phyloP scores from a whole-genome alignment of 2,888 invertebrate species.

The Apotomis capreana region DNA sequence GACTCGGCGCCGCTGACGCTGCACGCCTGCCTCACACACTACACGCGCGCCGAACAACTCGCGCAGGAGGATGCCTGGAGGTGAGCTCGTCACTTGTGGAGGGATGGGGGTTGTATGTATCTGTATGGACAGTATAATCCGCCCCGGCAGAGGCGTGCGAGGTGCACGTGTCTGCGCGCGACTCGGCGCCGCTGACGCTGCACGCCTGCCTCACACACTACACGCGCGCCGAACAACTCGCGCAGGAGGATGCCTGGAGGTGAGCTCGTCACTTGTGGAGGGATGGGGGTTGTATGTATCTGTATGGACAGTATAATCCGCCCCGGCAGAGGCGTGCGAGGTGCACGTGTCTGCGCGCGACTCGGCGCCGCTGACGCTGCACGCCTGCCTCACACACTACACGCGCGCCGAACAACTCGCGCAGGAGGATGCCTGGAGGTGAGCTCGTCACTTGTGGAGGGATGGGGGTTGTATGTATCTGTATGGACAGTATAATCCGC shows the following conservation, averaged over 20 bases:
- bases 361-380: constrained; percentile 89
- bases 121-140: too few species aligned
- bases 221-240: constrained; percentile 93
- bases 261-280: constrained; percentile 43
- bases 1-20: constrained; percentile 88
- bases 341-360: constrained; percentile 87
- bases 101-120: too few species aligned
- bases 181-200: constrained; percentile 88
- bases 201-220: constrained; percentile 96
- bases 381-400: constrained; percentile 95
- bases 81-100: constrained; percentile 47
- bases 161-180: constrained; percentile 87
- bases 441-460: constrained; percentile 3
- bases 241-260: constrained; percentile 97
- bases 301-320: constrained; percentile 64
- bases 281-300: background rate
- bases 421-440: constrained; percentile 96
- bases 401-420: constrained; percentile 94
- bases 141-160: constrained; percentile 84
- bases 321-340: constrained; percentile 84
- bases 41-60: constrained; percentile 93
- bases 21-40: constrained; percentile 95
- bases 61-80: constrained; percentile 97
- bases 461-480: too few species aligned
- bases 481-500: too few species aligned